phyloP scores from a whole-genome alignment of 2,113 vertebrate species.

The Amazona vittata region DNA sequence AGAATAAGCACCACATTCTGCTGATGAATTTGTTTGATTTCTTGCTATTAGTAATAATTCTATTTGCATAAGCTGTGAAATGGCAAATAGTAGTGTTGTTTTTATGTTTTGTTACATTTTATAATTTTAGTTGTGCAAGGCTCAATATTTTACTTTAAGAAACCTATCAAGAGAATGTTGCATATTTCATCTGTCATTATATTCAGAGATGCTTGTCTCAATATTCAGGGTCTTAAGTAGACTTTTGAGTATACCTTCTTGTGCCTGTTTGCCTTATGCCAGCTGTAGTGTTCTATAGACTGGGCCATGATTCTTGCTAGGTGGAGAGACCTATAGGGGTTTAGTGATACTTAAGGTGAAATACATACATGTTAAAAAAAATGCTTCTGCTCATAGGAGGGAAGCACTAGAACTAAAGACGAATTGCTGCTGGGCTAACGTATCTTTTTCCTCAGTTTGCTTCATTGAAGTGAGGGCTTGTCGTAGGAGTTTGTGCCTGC shows the following conservation, averaged over 20 bases:
- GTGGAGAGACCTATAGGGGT: background rate
- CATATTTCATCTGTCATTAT: accelerated
- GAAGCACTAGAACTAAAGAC: background rate
- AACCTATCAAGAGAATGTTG: background rate
- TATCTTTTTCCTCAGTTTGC: background rate
- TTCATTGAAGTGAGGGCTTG: background rate
- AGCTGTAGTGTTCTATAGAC: background rate
- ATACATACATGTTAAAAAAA: background rate
- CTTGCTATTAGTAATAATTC: background rate
- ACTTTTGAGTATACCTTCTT: background rate
- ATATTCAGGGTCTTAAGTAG: background rate
- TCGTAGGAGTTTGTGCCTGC: background rate
- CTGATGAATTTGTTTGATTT: background rate
- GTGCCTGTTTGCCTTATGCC: background rate
- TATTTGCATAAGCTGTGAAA: background rate
- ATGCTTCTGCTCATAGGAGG: background rate
- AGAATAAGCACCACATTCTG: background rate
- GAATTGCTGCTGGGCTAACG: background rate
- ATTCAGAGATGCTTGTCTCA: background rate
- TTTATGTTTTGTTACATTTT: background rate
- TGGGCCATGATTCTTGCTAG: background rate
- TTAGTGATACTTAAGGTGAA: background rate
- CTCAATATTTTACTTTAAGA: background rate
- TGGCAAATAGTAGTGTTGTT: background rate
- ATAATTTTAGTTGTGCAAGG: background rate